Evolutionary conservation across 2,888 invertebrate genomes (phyloP), one percentile per base, ranked within the genome.

Genomic region (Drosophila falleni): DNA sequence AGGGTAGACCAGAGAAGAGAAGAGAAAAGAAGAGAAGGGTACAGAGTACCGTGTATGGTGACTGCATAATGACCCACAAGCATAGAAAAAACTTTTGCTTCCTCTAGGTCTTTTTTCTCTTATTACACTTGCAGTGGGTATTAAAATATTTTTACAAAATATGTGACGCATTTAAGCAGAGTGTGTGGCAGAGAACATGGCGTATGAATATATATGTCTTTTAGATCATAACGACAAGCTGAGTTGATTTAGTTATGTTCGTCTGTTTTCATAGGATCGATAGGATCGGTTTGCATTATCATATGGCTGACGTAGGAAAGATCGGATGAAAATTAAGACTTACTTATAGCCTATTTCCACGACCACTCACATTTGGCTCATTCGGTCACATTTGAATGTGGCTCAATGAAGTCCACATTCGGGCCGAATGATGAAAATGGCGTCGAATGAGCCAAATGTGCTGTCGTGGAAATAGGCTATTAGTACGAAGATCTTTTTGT

Each of bases 11-110:
- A 16, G 49, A n/a, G 68, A 26, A 19, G 33, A 31, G 29, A 3
- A 35, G 23, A 53, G 19, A 3, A 39, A 33, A 26, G 39, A 19
- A n/a, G n/a, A 31, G 29, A 3, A 35, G 23, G 56, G 19, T 5
- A 39, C 39, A 26, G 39, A 19, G 23, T n/a, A 58, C 49, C 41
- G 42, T 41, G 19, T 16, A 39, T n/a, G n/a, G 41, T 63, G 73
- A 65, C 87, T 87, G 81, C 89, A 89, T 87, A 89, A 89, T 87
- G 89, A 89, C 84, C 89, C 71, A 89, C 60, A 84, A 79, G 85
- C 74, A 76, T 73, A 78, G 74, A 73, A 71, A 58, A 72, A 56
- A 68, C 41, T 54, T 74, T 78, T 41, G 41, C 53, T 47, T 29
- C 23, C 55, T 46, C 11, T 62, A 29, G 33, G 13, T 19, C 41